phyloP scores from a whole-genome alignment of 2,888 invertebrate species.

The Xanthostigma xanthostigma region DNA sequence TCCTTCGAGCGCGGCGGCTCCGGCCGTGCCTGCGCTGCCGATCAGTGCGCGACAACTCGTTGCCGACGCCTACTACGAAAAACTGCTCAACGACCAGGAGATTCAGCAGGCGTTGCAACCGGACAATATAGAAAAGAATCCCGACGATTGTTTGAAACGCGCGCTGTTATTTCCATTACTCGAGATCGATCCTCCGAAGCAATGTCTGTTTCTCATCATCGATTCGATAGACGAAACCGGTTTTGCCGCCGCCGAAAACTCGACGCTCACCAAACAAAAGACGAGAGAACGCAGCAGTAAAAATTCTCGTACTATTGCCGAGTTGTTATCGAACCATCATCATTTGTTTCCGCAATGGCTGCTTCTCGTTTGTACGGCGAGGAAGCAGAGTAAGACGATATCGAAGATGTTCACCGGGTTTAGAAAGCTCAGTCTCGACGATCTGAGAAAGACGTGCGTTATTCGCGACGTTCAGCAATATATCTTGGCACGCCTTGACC shows the following conservation, averaged over 20 bases:
- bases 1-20: conserved; percentile 18
- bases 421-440: conserved; percentile 82
- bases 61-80: conserved; percentile 70
- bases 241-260: conserved; percentile 37
- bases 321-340: conserved; percentile 75
- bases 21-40: conserved; percentile 31
- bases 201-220: conserved; percentile 68
- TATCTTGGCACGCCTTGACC: conserved; percentile 77
- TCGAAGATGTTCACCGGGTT: conserved; percentile 74
- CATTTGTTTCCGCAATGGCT: conserved; percentile 89
- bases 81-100: conserved; percentile 60
- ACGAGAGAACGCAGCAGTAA: conserved; percentile 29
- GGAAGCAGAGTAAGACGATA: conserved; percentile 70
- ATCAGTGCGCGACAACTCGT: conserved; percentile 44
- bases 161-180: conserved; percentile 75
- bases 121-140: conserved; percentile 70
- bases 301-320: conserved; percentile 55
- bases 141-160: conserved; percentile 83
- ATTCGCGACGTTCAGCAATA: conserved; percentile 92
- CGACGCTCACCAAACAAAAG: conserved; percentile 36
- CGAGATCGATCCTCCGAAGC: conserved; percentile 75
- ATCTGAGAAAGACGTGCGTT: conserved; percentile 75
- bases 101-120: conserved; percentile 68
- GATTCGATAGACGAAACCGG: conserved; percentile 84
- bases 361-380: conserved; percentile 73